phyloP scores from a whole-genome alignment of 1,140 invertebrate species.

The Drosophila pseudoobscura region DNA sequence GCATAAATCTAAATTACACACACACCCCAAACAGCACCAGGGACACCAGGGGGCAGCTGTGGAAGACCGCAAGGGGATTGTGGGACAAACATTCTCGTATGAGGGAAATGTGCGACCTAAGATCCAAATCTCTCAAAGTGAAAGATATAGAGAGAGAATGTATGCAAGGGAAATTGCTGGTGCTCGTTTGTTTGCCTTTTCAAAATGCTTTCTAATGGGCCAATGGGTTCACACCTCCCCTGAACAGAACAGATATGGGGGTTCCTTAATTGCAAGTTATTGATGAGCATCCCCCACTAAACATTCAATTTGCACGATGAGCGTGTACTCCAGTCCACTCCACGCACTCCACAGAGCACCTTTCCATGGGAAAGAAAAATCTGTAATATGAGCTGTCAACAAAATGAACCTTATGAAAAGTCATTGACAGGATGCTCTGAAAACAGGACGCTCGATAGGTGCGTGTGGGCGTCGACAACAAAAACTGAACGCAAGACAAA shows the following conservation, averaged over 20 bases:
- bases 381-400: conserved; percentile 62
- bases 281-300: conserved; percentile 46
- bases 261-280: conserved; percentile 70
- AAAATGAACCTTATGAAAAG: conserved; percentile 63
- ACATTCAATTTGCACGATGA: conserved; percentile 41
- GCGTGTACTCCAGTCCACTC: too few relatives aligned
- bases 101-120: conserved; percentile 51
- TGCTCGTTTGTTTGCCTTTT: conserved; percentile 51
- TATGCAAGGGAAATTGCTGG: conserved; percentile 21
- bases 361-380: conserved; percentile 35
- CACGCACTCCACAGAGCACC: conserved; percentile 1
- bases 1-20: conserved; percentile 76
- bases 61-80: conserved; percentile 54
- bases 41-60: too few relatives aligned
- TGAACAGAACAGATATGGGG: conserved; percentile 6
- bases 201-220: conserved; percentile 58
- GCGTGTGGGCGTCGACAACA: conserved; percentile 55
- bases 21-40: conserved; percentile 5
- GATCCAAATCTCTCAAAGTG: conserved; percentile 57
- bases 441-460: conserved; percentile 47
- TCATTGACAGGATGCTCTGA: conserved; percentile 56
- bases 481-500: conserved; percentile 17
- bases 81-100: conserved; percentile 7
- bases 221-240: conserved; percentile 48
- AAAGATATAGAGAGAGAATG: conserved; percentile 27